Evolutionary conservation across 2,888 invertebrate genomes (phyloP), one percentile per base, ranked within the genome.

Genomic region (Harpagoxenus sublaevis): DNA sequence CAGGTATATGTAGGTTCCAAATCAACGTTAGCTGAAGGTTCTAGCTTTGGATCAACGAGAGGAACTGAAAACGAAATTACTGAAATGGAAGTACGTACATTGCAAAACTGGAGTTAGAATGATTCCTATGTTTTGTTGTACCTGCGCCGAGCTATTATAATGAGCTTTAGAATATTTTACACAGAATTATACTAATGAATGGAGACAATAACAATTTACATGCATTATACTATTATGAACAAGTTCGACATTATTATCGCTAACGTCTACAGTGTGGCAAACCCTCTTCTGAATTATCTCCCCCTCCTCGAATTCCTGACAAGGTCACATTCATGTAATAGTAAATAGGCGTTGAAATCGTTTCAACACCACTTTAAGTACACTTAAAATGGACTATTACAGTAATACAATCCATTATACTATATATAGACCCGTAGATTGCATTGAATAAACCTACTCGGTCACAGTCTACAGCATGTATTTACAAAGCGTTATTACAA

Each of bases 1-100:
- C 91, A 95, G 94, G 94, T 95, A 77, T 95, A 94, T 90, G 95
- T 95, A 93, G 94, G 94, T 90, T 92, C 94, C 78, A 95, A 94
- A 89, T 94, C 94, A 81, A 93, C 93, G 68, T 84, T 94, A 89
- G 92, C 92, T 75, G 94, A 94, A 89, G 94, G 94, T 89, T 91
- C 94, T 87, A 94, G 92, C 89, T 94, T 94, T 89, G 93, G 91
- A 89, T 87, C 92, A 84, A 88, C 91, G 83, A 93, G 92, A 91
- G 89, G 92, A 86, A 91, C 92, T 87, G 94, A 94, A 91, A 95
- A 92, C 92, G 95, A 94, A 92, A 91, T 92, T 86, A 91, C 93
- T 82, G 93, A 94, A 89, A 93, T 93, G 92, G 94, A 94, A 93
- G 94, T 94, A 93, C 79, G 91, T 92, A 79, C 74, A 87, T 77